phyloP scores from a whole-genome alignment of 2,797 vertebrate genomes.

The Anguilla marmorata region DNA sequence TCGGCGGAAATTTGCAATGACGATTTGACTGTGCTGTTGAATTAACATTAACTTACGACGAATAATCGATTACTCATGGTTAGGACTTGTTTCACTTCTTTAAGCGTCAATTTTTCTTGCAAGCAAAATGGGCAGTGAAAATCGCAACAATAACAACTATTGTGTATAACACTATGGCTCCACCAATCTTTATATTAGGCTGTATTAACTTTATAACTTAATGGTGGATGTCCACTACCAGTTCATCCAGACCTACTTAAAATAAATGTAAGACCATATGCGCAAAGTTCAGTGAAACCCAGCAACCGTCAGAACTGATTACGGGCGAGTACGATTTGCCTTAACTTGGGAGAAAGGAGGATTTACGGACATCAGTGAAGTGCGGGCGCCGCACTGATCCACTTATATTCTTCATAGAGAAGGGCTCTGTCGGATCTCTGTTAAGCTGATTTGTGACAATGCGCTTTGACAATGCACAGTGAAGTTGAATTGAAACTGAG shows the following conservation, averaged over 20 bases:
- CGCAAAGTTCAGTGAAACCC: not conserved
- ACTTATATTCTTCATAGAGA: not conserved
- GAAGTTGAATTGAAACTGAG: not conserved
- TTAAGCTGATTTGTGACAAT: not conserved
- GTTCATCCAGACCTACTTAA: not conserved
- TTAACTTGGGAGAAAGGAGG: not conserved
- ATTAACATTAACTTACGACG: not conserved
- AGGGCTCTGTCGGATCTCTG: not conserved
- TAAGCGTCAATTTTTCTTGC: not conserved
- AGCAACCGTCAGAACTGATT: not conserved
- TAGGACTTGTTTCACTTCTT: not conserved
- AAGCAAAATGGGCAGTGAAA: not conserved
- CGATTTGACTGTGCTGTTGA: not conserved
- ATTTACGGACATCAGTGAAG: not conserved
- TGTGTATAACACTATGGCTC: too few species aligned
- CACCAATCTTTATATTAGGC: not conserved
- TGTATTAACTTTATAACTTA: not conserved
- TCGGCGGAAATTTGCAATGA: not conserved
- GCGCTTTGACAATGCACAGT: not conserved
- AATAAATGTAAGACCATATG: not conserved
- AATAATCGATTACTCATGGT: not conserved
- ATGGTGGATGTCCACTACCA: not conserved
- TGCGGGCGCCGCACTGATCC: not conserved
- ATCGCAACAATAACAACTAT: too few species aligned
- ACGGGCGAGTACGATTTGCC: not conserved